phyloP scores from a whole-genome alignment of 2,888 invertebrate species.

The Mechanitis mazaeus region DNA sequence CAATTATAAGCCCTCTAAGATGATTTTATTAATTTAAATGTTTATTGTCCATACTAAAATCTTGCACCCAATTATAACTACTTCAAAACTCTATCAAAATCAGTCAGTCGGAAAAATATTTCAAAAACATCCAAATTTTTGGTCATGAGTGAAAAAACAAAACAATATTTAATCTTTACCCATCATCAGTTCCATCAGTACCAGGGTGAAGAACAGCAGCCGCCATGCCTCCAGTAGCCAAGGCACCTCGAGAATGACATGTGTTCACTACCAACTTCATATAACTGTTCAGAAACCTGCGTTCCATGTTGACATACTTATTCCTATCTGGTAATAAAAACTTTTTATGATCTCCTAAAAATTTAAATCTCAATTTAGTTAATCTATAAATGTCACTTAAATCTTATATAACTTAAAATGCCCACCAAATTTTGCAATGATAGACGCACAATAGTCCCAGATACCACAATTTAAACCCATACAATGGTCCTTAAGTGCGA shows the following conservation, averaged over 20 bases:
- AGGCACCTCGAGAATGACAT: conserved; percentile 78
- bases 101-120: too few relatives aligned
- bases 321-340: conserved; percentile 82
- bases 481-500: conserved; percentile 79
- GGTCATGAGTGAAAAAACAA: too few relatives aligned
- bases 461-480: conserved; percentile 84
- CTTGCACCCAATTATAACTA: too few relatives aligned
- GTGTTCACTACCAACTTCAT: conserved; percentile 76
- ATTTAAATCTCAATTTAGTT: background rate
- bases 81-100: too few relatives aligned
- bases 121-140: too few relatives aligned
- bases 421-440: conserved; percentile 79
- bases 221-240: conserved; percentile 83
- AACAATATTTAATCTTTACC: conserved; percentile 41
- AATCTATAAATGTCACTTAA: background rate
- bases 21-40: too few relatives aligned
- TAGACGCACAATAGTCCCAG: conserved; percentile 84
- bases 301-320: conserved; percentile 80
- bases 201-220: conserved; percentile 75
- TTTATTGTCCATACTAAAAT: too few relatives aligned
- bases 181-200: conserved; percentile 43
- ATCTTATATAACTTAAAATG: background rate
- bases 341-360: conserved; percentile 69
- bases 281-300: conserved; percentile 79
- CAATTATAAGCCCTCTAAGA: too few relatives aligned